Base-by-base conservation (phyloP, 2,888 invertebrate species). In the Harmothoe impar region DNA sequence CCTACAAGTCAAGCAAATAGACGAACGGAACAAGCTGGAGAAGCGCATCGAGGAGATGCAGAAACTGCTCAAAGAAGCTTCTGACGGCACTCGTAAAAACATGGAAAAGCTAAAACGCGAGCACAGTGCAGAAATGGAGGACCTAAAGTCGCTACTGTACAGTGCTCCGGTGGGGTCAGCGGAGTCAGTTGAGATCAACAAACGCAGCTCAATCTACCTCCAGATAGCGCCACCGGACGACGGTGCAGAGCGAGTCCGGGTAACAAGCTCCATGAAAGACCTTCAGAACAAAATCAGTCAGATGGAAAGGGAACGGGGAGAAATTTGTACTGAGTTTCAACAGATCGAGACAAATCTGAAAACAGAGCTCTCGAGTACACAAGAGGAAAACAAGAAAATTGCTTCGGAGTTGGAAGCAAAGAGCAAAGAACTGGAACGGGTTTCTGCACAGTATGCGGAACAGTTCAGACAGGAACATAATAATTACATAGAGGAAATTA, bases 251-350 rank as follows among this genome's bases (percentile, higher is more conserved):
- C 25, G 56, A 33, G 29, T 86, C 54, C 20, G 33, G 25, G 86
- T 86, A 23, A 25, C 86, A 7, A 86, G 31, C 17, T 31, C 25
- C 56, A 29, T 29, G 7, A 86, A 86, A 25, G 86, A 86, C 86
- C 86, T 86, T 29, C 86, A 86, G 31, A 86, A 86, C 86, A 86
- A 86, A 31, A 29, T 86, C 52, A 86, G 86, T 52, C 86, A 86
- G 56, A 29, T 86, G 52, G 54, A 86, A 31, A 52, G 25, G 29
- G 86, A 86, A 31, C 52, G 56, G 23, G 54, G 20, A 25, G 86
- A 86, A 17, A 51, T 84, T 10, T 52, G 56, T 29, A 12, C 15
- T 23, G 52, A 52, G 29, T 86, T 86, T 20, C 12, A 20, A 1
- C n/a, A 54, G 20, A 29, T 29, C 17, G 54, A 86, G 23, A 54